phyloP scores from a whole-genome alignment of 2,888 invertebrate genomes.

The Euplagia quadripunctaria region DNA sequence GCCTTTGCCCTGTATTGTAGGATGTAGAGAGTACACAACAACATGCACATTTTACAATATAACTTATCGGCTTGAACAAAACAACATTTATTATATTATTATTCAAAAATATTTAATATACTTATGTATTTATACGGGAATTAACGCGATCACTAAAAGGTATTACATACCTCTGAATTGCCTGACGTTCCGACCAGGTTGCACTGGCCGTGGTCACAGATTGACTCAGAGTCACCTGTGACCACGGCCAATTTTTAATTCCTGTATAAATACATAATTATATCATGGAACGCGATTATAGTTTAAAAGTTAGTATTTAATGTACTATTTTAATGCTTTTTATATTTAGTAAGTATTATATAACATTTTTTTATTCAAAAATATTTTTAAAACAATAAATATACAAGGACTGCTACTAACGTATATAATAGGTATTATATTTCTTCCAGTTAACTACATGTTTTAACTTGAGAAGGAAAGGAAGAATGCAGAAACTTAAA shows the following conservation, averaged over 20 bases:
- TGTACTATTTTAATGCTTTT: not conserved
- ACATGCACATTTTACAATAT: not conserved
- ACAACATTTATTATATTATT: not conserved
- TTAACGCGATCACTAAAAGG: no score
- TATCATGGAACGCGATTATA: no score
- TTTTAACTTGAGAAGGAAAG: not conserved
- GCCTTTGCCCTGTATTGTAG: not conserved
- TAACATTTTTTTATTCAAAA: not conserved
- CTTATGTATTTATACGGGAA: no score
- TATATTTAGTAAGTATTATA: not conserved
- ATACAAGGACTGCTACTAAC: not conserved
- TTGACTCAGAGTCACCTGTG: no score
- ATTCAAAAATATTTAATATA: not conserved
- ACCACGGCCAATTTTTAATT: no score
- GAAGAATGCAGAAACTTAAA: not conserved
- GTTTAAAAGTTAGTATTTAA: no score
- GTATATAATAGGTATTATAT: not conserved
- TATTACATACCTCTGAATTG: no score
- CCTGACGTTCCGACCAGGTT: no score
- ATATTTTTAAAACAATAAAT: not conserved
- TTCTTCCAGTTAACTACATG: not conserved
- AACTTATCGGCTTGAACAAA: not conserved
- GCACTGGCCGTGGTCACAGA: no score
- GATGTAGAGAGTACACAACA: not conserved
- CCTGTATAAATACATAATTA: no score